Base-by-base conservation (phyloP, 2,888 invertebrate genomes). In the Harpalus rufipes region DNA sequence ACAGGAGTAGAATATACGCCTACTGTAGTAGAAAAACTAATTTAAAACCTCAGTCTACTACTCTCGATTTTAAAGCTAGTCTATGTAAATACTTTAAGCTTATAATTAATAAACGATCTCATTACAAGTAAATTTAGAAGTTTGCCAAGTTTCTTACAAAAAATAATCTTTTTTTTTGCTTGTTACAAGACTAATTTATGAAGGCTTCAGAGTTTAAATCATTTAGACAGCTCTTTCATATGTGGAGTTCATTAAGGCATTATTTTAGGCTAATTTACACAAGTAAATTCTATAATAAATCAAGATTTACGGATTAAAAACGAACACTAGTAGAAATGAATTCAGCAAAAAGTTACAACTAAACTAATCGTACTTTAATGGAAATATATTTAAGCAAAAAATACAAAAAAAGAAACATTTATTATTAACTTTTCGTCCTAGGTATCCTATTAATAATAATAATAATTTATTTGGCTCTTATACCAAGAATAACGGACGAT, bases 271-370 rank as follows among this genome's bases (percentile, higher is more conserved):
- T 51, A 51, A 51, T 51, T 51, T 51, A 8, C 12, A 8, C 44
- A 4, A 74, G 74, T 74, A 74, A 74, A 56, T 74, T 74, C 21
- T 10, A 44, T 74, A 74, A 74, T 74, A 74, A 74, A 74, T 74
- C 74, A 74, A 74, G 74, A 14, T 74, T 72, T 74, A 74, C 44
- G 44, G 10, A 51, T 51, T 51, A 51, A 51, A 51, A 51, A 44
- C 44, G 1, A 44, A 44, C 1, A 51, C 10, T 51, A 51, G 4
- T 51, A 51, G 44, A 51, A 51, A 51, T 10, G 21, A 21, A 21
- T 21, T 21, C 21, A 21, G 21, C 21, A 21, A 21, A 21, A 21
- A 21, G 21, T 21, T 21, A 21, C 21, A 21, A 21, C 21, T 21
- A 21, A 21, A 21, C 21, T 21, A 21, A 21, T 21, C 21, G 21